Conservation (phyloP, 2,888 invertebrate species). For the Hyppa rectilinea region DNA sequence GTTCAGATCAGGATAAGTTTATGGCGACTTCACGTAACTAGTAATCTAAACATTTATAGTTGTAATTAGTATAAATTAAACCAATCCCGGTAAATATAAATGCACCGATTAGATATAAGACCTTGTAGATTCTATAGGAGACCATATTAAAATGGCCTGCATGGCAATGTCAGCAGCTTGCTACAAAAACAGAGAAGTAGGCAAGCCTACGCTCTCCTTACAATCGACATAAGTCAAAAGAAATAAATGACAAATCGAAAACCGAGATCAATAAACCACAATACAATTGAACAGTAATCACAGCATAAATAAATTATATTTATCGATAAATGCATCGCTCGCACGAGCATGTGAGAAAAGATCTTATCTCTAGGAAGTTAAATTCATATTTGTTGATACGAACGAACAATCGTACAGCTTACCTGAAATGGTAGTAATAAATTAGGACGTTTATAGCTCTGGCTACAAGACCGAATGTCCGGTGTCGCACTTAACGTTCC, state of each 20-base stretch:
- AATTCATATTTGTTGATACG: conserved; percentile 73
- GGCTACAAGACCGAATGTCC: conserved; percentile 73
- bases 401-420: conserved; percentile 76
- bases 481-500: conserved; percentile 64
- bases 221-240: conserved; percentile 56
- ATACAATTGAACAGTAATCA: conserved; percentile 74
- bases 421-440: conserved; percentile 73
- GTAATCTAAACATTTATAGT: conserved; percentile 16
- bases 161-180: conserved; percentile 60
- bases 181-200: conserved; percentile 53
- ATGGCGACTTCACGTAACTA: conserved; percentile 13
- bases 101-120: conserved; percentile 22
- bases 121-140: conserved; percentile 36
- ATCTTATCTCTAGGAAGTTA: conserved; percentile 72
- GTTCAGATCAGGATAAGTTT: conserved; percentile 25
- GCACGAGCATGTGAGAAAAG: conserved; percentile 70
- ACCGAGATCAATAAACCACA: conserved; percentile 77
- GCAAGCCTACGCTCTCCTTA: conserved; percentile 37
- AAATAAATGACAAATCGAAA: conserved; percentile 75
- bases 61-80: conserved; percentile 26
- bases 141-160: conserved; percentile 44
- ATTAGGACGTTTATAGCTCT: conserved; percentile 71
- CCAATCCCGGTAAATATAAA: conserved; percentile 24
- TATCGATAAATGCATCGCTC: conserved; percentile 73
- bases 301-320: conserved; percentile 70